Percentiles rank a stretch among this genome's conserved stretches.
Conservation (phyloP, 2,888 invertebrate genomes). For the Abscondita cerata region DNA sequence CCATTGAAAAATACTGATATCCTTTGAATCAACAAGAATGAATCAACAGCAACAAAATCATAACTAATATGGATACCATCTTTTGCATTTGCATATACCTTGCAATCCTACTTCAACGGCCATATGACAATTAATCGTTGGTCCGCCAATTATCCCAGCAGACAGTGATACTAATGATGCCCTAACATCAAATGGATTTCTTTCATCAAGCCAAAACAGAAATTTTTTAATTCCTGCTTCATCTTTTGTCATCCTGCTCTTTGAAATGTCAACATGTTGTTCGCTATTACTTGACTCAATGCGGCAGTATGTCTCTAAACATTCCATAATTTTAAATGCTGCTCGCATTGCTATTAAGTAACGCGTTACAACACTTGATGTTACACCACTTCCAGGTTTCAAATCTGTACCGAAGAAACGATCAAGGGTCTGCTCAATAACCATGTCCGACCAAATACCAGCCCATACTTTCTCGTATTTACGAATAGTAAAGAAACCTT, state of each 20-base stretch:
- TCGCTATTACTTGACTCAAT: too few relatives aligned
- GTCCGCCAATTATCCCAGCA: constrained; percentile 3
- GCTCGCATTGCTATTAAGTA: background rate
- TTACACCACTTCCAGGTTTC: background rate
- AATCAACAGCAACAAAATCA: background rate
- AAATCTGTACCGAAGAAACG: background rate
- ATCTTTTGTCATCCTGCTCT: constrained; percentile 6
- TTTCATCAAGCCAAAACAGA: background rate
- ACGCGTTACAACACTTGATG: background rate
- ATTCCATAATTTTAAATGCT: constrained; percentile 2
- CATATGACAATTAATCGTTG: constrained; percentile 4
- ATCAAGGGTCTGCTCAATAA: constrained; percentile 1
- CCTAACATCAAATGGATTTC: background rate
- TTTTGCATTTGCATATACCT: background rate
- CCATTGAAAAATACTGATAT: background rate
- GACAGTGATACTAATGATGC: background rate
- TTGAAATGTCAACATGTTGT: background rate
- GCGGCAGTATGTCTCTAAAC: too few relatives aligned
- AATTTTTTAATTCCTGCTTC: constrained; percentile 1
- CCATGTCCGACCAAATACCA: too few relatives aligned
- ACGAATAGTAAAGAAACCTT: background rate
- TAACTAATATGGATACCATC: background rate
- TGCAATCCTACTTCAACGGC: background rate
- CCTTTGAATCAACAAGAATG: constrained; percentile 2
- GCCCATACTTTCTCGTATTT: background rate